Conservation (phyloP, 2,113 vertebrate species). For the Tragelaphus buxtoni region DNA sequence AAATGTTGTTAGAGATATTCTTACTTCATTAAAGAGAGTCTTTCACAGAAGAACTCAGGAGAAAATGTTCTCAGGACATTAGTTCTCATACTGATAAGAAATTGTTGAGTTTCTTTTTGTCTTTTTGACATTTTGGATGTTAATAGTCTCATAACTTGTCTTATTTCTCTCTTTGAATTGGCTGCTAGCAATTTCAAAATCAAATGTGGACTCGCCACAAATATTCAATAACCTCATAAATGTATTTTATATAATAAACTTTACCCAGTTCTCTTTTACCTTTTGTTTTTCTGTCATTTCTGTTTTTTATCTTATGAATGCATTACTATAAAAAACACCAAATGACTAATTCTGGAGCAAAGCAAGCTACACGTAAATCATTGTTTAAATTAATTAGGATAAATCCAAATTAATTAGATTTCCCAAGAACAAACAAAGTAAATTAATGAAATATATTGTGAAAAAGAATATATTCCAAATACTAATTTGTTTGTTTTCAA, state of each 20-base stretch:
- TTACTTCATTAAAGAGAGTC: background rate
- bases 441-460: background rate
- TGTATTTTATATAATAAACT: background rate
- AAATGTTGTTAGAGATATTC: background rate
- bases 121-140: background rate
- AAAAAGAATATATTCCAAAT: slow-evolving; percentile 3
- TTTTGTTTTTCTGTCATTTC: background rate
- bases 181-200: slow-evolving; percentile 21
- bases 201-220: background rate
- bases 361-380: slow-evolving; percentile 10
- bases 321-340: slow-evolving; percentile 3
- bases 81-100: background rate
- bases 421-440: slow-evolving; percentile 27
- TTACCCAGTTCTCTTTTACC: background rate
- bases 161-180: slow-evolving; percentile 32
- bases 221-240: background rate
- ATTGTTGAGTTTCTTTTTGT: background rate
- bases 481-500: background rate
- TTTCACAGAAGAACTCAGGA: background rate
- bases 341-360: slow-evolving; percentile 2
- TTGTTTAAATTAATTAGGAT: slow-evolving; percentile 11
- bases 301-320: background rate
- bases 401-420: slow-evolving; percentile 13
- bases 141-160: background rate
- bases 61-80: background rate